Evolutionary conservation across 2,797 vertebrate species (phyloP).

Genomic region (Peromyscus nudipes): DNA sequence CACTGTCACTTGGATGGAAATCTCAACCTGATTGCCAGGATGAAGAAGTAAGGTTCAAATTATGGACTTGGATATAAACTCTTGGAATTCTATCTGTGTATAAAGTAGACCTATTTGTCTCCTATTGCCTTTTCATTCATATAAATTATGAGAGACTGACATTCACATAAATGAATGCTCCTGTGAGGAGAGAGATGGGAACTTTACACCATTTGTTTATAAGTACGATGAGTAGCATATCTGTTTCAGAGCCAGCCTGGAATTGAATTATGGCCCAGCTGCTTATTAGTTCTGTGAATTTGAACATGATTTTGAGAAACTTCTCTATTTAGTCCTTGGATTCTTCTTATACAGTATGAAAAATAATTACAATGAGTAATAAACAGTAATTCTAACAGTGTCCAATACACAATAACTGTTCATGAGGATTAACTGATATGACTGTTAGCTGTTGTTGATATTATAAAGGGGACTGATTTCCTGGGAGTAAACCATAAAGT

Average conservation of each 20-base stretch:
- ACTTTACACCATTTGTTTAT: background rate
- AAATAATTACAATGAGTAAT: background rate
- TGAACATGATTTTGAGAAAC: background rate
- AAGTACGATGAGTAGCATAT: background rate
- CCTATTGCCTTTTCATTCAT: constrained; percentile 1
- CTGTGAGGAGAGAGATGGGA: background rate
- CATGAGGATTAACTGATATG: background rate
- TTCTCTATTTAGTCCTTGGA: background rate
- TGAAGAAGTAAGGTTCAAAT: background rate
- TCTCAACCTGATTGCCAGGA: background rate
- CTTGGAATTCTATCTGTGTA: background rate
- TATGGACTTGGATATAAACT: background rate
- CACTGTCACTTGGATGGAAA: background rate
- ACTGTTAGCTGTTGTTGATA: background rate
- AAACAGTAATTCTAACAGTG: background rate
- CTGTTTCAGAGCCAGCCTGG: background rate
- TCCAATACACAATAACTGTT: background rate
- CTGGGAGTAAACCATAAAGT: background rate
- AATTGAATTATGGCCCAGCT: background rate
- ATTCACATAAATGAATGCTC: background rate
- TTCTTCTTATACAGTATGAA: background rate
- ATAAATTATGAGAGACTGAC: background rate
- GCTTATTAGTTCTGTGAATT: background rate
- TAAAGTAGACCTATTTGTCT: background rate
- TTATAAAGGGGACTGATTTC: background rate